Conservation (phyloP, 2,797 vertebrate genomes). For the Sarcophilus harrisii region DNA sequence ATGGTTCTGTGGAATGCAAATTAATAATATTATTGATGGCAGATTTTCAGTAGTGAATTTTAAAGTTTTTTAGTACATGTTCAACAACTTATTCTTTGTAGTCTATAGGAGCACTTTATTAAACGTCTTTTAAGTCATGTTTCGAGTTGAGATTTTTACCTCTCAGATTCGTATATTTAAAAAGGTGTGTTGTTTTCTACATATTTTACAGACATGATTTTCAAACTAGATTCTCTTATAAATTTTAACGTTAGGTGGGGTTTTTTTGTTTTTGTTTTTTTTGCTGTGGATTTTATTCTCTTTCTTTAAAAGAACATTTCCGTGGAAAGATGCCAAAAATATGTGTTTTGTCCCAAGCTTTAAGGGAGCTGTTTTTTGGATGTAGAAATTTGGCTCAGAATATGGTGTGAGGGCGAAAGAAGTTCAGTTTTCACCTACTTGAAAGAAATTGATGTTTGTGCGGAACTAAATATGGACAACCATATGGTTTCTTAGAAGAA, state of each 20-base stretch:
- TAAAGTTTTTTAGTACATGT: not conserved
- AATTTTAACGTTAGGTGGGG: not conserved
- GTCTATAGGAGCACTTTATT: not conserved
- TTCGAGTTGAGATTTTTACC: not conserved
- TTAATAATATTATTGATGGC: not conserved
- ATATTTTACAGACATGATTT: not conserved
- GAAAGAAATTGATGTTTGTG: not conserved
- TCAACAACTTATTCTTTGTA: not conserved
- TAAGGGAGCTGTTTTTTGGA: not conserved
- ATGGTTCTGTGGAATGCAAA: not conserved
- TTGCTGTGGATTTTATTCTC: not conserved
- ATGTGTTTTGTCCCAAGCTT: not conserved
- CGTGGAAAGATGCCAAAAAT: not conserved
- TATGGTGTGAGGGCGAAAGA: not conserved
- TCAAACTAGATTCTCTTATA: not conserved
- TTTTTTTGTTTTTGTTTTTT: not conserved
- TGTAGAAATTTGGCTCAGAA: not conserved
- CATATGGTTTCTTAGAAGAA: not conserved
- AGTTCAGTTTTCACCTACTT: slow-evolving; percentile 2
- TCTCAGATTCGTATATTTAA: not conserved
- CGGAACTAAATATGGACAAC: not conserved
- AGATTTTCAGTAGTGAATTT: not conserved
- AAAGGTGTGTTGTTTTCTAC: not conserved
- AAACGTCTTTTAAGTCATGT: not conserved
- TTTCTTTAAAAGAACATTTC: not conserved